Base-by-base conservation (phyloP, 2,113 vertebrate genomes). In the Grallaria varia region DNA sequence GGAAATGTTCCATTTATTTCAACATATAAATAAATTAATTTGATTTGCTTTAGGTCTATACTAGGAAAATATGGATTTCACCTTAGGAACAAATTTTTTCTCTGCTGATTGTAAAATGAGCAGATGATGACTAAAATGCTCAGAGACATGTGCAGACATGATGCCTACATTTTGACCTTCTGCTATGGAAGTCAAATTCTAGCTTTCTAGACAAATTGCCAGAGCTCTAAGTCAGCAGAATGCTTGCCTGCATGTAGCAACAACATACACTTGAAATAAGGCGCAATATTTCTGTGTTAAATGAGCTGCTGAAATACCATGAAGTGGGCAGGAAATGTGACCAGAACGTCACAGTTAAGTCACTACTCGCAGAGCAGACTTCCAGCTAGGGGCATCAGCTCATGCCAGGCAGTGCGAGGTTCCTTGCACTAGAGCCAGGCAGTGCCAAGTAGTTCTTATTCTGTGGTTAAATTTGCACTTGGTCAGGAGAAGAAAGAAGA, bases 31-130 rank as follows among this genome's bases (percentile, higher is more conserved):
- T 27, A 37, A 40, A 63, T 50, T 21, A 9, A 50, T 78, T 27
- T 59, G 31, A 55, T 20, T 79, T 79, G 18, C 15, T 55, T 91
- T 78, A 71, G 42, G 49, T 67, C 25, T 63, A 27, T n/a, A 45
- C 14, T 30, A 53, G 31, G 62, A 77, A 84, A 93, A 89, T 0
- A 55, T 0, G 8, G 30, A 84, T 58, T 91, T 87, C 20, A 74
- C 56, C 19, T 72, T 45, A 91, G 49, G 42, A 87, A 71, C 37
- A 0, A 42, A 8, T 17, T 60, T 81, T 89, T 95, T 72, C 35
- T 82, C 69, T 52, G 64, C 39, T 89, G 47, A 75, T n/a, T 75
- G 30, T 82, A 64, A 85, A 75, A 94, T 25, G 19, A 89, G 47
- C 47, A 78, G 31, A 92, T 7, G 37, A 55, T 68, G 60, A 93